Percentiles rank a stretch among this genome's conserved stretches.
Evolutionary conservation across 2,888 invertebrate genomes (phyloP).

Genomic region (Phasia obesa): DNA sequence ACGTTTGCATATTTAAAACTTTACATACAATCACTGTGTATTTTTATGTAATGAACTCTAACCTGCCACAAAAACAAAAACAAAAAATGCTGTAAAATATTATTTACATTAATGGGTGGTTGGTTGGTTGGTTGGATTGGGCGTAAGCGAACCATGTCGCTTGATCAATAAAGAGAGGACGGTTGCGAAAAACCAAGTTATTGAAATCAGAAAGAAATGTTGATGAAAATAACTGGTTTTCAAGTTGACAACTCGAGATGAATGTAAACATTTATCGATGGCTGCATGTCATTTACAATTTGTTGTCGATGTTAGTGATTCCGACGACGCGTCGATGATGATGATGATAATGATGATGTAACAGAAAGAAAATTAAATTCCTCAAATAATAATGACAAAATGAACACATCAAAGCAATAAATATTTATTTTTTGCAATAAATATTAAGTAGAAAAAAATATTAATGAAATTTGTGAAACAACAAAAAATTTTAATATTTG

Average conservation of each 20-base stretch:
- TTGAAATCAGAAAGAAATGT: conserved; percentile 64
- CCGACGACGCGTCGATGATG: too few species aligned
- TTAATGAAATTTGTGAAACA: background rate
- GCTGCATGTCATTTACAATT: conserved; percentile 71
- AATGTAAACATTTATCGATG: conserved; percentile 81
- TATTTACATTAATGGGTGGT: conserved; percentile 39
- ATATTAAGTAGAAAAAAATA: background rate
- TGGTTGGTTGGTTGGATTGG: conserved; percentile 12
- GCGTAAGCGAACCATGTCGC: background rate
- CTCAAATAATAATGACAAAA: conserved; percentile 48
- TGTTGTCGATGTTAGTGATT: conserved; percentile 41
- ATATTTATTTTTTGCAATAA: conserved; percentile 23
- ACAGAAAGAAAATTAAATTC: conserved; percentile 43
- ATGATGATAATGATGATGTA: conserved; percentile 5
- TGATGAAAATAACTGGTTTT: conserved; percentile 80
- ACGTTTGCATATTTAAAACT: conserved; percentile 12
- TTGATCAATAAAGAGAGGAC: conserved; percentile 41
- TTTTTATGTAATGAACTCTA: conserved; percentile 33
- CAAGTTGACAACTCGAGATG: conserved; percentile 82
- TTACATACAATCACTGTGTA: conserved; percentile 8
- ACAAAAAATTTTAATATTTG: too few species aligned
- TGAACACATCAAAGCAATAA: conserved; percentile 39
- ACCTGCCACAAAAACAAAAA: conserved; percentile 25
- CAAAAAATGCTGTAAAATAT: conserved; percentile 38
- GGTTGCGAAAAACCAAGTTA: conserved; percentile 34